Evolutionary conservation across 1,140 invertebrate species (phyloP).

Genomic region (Colletes latitarsis): DNA sequence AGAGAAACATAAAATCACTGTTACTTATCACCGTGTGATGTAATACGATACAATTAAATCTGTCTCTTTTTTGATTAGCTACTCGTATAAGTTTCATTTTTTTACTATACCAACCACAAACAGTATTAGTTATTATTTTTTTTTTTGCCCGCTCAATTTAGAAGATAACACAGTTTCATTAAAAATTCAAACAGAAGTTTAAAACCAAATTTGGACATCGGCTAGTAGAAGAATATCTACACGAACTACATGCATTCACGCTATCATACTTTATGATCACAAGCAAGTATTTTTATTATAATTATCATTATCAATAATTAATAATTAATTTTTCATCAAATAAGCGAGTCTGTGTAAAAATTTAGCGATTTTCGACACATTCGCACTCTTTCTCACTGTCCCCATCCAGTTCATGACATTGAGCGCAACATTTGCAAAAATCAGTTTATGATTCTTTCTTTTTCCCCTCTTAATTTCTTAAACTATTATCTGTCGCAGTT

Average conservation of each 20-base stretch:
- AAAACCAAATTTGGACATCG: constrained; percentile 32
- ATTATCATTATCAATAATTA: constrained; percentile 68
- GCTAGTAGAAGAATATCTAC: constrained; percentile 51
- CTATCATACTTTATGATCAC: constrained; percentile 64
- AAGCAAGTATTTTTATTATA: constrained; percentile 66
- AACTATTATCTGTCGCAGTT: constrained; percentile 50
- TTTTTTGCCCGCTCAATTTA: neutral
- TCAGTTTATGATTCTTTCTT: constrained; percentile 44
- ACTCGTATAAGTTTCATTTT: constrained; percentile 19
- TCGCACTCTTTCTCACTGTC: constrained; percentile 59
- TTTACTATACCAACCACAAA: constrained; percentile 23
- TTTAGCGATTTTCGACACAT: constrained; percentile 63
- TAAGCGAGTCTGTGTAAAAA: constrained; percentile 74
- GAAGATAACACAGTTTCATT: constrained; percentile 19
- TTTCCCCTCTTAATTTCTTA: constrained; percentile 41
- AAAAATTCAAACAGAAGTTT: constrained; percentile 19
- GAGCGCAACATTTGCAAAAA: constrained; percentile 63
- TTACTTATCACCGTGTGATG: neutral
- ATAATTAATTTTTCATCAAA: constrained; percentile 69
- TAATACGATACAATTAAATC: constrained; percentile 30
- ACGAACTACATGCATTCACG: constrained; percentile 61
- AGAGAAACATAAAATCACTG: constrained; percentile 15
- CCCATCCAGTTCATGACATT: constrained; percentile 57
- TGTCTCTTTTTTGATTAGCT: constrained; percentile 38
- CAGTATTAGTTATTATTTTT: constrained; percentile 3